These are phyloP conservation scores for Volucella bombylans DNA, from an alignment of 2,888 invertebrate species.

Conservation along the genomic window DNA sequence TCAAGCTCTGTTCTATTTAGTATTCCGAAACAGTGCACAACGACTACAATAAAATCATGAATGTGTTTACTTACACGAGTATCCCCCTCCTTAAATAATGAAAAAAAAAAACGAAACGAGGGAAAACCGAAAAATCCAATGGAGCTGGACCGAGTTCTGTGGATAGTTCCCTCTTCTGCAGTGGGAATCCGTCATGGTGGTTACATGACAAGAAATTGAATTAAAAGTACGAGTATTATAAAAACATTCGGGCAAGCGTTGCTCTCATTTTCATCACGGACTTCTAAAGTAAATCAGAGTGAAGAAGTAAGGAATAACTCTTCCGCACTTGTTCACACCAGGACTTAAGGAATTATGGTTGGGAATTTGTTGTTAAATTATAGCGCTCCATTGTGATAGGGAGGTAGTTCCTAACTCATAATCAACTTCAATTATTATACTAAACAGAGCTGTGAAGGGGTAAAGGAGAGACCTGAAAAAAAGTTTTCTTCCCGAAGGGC, in stretches of 20 bases:
- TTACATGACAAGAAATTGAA: conserved; percentile 68
- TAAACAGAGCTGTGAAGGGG: conserved; percentile 4
- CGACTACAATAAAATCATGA: conserved; percentile 66
- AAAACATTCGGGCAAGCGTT: conserved; percentile 20
- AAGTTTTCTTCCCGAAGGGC: not conserved
- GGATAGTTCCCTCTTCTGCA: conserved; percentile 25
- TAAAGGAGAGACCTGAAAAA: not conserved
- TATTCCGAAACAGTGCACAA: conserved; percentile 46
- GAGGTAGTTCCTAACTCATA: conserved; percentile 9
- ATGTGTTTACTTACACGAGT: conserved; percentile 50
- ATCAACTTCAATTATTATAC: conserved; percentile 16
- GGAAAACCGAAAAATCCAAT: conserved; percentile 34
- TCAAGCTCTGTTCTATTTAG: conserved; percentile 31
- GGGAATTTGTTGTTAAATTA: not conserved
- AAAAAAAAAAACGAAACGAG: conserved; percentile 1
- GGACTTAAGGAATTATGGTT: conserved; percentile 15
- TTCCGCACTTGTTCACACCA: conserved; percentile 13
- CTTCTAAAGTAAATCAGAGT: conserved; percentile 31
- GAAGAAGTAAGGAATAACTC: conserved; percentile 23
- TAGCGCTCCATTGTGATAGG: not conserved
- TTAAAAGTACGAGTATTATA: conserved; percentile 59
- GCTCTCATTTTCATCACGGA: conserved; percentile 23
- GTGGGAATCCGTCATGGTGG: conserved; percentile 34
- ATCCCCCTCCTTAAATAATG: conserved; percentile 31
- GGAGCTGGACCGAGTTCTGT: conserved; percentile 28